Percentiles rank a stretch among this genome's conserved stretches.
Evolutionary conservation across 2,888 invertebrate species (phyloP).

Genomic region (Sphinx pinastri): DNA sequence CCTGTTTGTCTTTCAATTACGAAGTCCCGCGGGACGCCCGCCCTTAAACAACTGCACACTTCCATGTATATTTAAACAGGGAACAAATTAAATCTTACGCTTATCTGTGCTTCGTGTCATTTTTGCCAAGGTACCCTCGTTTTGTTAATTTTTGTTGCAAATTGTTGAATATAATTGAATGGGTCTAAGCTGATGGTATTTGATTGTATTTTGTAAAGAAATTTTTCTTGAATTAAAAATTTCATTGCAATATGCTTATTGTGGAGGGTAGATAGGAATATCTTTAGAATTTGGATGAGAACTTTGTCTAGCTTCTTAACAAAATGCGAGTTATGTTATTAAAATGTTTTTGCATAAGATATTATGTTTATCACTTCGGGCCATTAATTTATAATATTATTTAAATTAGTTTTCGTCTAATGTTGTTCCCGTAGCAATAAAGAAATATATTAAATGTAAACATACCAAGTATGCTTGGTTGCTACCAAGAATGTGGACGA

Average conservation of each 20-base stretch:
- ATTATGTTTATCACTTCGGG: too few relatives aligned
- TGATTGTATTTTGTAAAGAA: background rate
- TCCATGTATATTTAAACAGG: slow-evolving; percentile 73
- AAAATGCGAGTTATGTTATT: too few relatives aligned
- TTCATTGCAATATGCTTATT: background rate
- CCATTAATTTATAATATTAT: too few relatives aligned
- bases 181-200: background rate
- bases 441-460: too few relatives aligned
- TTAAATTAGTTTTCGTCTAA: too few relatives aligned
- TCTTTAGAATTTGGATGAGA: too few relatives aligned
- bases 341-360: too few relatives aligned
- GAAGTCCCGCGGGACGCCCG: slow-evolving; percentile 55
- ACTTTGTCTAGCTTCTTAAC: too few relatives aligned
- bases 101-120: slow-evolving; percentile 48
- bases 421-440: too few relatives aligned
- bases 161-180: slow-evolving; percentile 5
- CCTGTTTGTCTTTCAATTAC: slow-evolving; percentile 84
- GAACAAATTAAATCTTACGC: slow-evolving; percentile 73
- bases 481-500: too few relatives aligned
- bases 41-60: slow-evolving; percentile 65
- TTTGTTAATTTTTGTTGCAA: slow-evolving; percentile 9
- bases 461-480: too few relatives aligned
- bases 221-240: background rate
- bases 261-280: background rate
- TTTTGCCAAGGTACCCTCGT: slow-evolving; percentile 22